Conservation (phyloP, 64 coral and sea anemone genomes). For the Platygyra sinensis region DNA sequence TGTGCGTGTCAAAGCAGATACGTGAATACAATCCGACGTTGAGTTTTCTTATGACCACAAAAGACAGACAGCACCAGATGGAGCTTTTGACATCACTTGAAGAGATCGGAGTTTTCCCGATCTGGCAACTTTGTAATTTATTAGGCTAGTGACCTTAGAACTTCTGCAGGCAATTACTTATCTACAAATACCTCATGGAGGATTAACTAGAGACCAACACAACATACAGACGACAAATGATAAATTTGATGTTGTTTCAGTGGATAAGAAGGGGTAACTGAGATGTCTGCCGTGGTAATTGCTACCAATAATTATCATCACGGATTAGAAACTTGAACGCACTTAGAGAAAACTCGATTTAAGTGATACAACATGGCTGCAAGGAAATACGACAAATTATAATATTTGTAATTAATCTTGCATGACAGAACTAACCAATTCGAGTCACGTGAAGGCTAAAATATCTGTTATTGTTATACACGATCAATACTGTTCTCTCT, state of each 20-base stretch:
- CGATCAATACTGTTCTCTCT: background rate
- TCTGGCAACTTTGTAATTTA: background rate
- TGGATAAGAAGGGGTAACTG: background rate
- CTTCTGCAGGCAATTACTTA: background rate
- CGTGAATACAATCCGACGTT: too few species aligned
- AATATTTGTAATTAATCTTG: background rate
- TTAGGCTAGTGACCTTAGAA: background rate
- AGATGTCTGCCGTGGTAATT: background rate
- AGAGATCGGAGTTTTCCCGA: background rate
- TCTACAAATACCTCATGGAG: background rate
- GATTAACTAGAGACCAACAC: background rate
- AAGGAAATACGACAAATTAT: background rate
- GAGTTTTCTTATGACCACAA: too few species aligned
- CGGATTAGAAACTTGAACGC: conserved; percentile 1
- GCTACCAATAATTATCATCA: background rate
- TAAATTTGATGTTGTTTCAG: background rate
- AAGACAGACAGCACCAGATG: too few species aligned
- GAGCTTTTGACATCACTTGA: too few species aligned
- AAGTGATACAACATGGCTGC: background rate
- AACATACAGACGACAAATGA: background rate
- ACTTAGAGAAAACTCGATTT: background rate
- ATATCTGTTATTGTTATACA: background rate
- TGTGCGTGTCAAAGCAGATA: too few species aligned
- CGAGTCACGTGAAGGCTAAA: background rate
- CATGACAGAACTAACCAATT: conserved; percentile 20